Conservation (phyloP, 2,888 invertebrate genomes). For the Limnephilus auricula region DNA sequence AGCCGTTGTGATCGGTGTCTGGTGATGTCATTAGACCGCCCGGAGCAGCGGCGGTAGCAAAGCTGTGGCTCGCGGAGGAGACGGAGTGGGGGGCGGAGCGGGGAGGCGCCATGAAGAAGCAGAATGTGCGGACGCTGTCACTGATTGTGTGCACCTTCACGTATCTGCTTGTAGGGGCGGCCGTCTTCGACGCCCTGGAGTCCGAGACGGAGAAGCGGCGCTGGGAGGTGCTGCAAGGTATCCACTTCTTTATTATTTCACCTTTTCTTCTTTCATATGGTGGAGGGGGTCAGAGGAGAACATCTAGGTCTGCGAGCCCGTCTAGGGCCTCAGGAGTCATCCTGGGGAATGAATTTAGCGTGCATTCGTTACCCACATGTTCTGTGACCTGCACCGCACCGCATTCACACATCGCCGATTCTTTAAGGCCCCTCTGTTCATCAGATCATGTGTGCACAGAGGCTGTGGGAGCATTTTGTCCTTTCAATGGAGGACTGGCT, state of each 20-base stretch:
- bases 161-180: conserved; percentile 98
- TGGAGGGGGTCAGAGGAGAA: too few relatives aligned
- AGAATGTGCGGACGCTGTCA: conserved; percentile 99
- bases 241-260: not conserved
- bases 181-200: conserved; percentile 98
- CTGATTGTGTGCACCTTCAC: conserved; percentile 99
- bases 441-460: too few relatives aligned
- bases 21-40: conserved; percentile 3
- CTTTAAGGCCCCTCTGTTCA: too few relatives aligned
- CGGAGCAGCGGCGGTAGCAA: conserved; percentile 47
- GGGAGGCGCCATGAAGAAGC: conserved; percentile 95
- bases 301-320: too few relatives aligned
- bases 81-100: conserved; percentile 71
- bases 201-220: conserved; percentile 96
- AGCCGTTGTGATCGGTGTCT: not conserved
- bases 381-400: too few relatives aligned
- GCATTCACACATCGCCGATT: too few relatives aligned
- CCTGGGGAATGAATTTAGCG: too few relatives aligned
- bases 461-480: too few relatives aligned
- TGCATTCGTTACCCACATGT: too few relatives aligned
- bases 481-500: too few relatives aligned
- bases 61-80: conserved; percentile 66
- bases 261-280: too few relatives aligned
- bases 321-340: too few relatives aligned
- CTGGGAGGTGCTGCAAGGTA: conserved; percentile 92